Base-by-base conservation (phyloP, 2,888 invertebrate genomes). In the Pammene fasciana region DNA sequence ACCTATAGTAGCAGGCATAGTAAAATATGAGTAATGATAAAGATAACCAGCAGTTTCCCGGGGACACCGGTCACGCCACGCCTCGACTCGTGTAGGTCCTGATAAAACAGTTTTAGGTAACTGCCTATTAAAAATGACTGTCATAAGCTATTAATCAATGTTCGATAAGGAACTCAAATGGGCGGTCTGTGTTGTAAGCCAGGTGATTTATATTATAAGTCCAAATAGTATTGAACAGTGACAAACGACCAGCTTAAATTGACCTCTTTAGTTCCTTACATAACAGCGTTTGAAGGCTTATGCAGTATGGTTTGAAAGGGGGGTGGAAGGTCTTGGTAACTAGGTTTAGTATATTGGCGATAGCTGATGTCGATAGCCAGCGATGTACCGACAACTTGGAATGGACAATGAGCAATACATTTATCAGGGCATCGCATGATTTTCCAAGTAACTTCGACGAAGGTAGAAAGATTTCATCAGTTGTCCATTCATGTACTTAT, bases 61-160 rank as follows among this genome's bases (percentile, higher is more conserved):
- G 26, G 26, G 26, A 52, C 65, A 46, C 45, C 46, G 18, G 46
- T 54, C 56, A 56, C 26, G 59, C 59, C 68, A 60, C 65, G 62
- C 57, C 46, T 45, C 72, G 73, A 75, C 72, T 72, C 75, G 55
- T 78, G 78, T 78, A 76, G 75, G 76, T 81, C 76, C 73, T 78
- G 81, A 83, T 81, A 77, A 76, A 78, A 80, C 83, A 81, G 75
- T 82, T 84, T 85, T 82, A 81, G 76, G 76, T 76, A 82, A 82
- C 84, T 87, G 86, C 87, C 60, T 70, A 70, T 85, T 88, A 86
- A 87, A 85, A 86, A 87, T 87, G 86, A 80, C 81, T 85, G 85
- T 86, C 86, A 83, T 78, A 86, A 76, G 79, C 86, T 88, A 91
- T 91, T 85, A 89, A 89, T 91, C 90, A 91, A 88, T 81, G 81